phyloP scores from a whole-genome alignment of 2,797 vertebrate species.

The Falco berigora region DNA sequence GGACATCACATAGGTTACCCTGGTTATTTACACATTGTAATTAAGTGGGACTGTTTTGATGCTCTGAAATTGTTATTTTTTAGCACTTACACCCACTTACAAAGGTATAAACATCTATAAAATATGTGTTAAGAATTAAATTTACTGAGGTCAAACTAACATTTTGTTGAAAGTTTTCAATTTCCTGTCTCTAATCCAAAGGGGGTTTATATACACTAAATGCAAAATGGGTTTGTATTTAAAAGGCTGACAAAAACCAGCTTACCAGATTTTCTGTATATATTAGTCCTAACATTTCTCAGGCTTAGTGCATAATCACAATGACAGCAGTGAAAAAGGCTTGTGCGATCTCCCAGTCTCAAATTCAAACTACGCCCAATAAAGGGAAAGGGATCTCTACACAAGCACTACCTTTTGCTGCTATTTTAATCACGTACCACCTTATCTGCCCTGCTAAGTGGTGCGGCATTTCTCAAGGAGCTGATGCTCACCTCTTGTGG shows the following conservation, averaged over 20 bases:
- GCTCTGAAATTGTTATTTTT: not conserved
- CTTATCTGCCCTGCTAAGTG: not conserved
- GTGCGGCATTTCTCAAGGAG: not conserved
- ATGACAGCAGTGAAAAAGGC: not conserved
- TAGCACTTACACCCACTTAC: not conserved
- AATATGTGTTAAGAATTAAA: not conserved
- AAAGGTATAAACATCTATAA: not conserved
- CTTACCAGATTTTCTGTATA: not conserved
- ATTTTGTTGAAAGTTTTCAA: not conserved
- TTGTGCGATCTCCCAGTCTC: not conserved
- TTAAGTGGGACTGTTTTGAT: not conserved
- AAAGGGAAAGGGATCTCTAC: not conserved
- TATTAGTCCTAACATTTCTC: not conserved
- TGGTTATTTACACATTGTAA: not conserved
- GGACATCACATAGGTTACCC: not conserved
- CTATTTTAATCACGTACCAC: not conserved
- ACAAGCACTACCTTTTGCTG: not conserved
- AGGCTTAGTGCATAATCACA: fast-evolving
- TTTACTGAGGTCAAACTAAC: not conserved
- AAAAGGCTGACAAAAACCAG: not conserved
- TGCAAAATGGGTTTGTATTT: not conserved
- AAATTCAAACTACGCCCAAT: not conserved
- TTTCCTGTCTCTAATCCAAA: not conserved
- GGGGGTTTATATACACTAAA: not conserved
- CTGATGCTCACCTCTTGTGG: not conserved